Conservation (phyloP, 1,140 invertebrate genomes). For the Saxidomus purpurata region DNA sequence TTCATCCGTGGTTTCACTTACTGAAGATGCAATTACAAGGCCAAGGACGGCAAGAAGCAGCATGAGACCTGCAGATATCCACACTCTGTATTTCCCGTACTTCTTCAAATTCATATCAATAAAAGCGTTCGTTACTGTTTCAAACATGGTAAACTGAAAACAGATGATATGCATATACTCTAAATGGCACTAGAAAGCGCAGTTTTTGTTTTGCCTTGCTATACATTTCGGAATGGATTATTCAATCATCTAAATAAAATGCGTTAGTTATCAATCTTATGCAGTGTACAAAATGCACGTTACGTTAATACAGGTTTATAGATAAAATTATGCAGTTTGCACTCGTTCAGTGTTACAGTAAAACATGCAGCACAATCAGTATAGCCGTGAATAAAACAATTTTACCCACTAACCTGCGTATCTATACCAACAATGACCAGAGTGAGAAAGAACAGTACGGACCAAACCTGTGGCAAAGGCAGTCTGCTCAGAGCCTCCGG, state of each 20-base stretch:
- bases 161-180: too few relatives aligned
- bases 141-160: conserved; percentile 36
- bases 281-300: too few relatives aligned
- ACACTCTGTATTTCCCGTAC: conserved; percentile 18
- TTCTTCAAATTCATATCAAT: conserved; percentile 12
- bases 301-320: too few relatives aligned
- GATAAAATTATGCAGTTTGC: too few relatives aligned
- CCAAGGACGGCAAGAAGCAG: not conserved
- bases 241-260: too few relatives aligned
- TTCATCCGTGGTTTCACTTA: not conserved
- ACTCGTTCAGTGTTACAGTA: too few relatives aligned
- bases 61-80: not conserved
- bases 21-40: not conserved
- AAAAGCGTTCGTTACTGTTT: not conserved
- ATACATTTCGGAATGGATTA: too few relatives aligned
- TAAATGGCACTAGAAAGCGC: too few relatives aligned
- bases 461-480: conserved; percentile 94
- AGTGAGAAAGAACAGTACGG: conserved; percentile 96
- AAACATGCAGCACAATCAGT: too few relatives aligned
- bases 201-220: too few relatives aligned
- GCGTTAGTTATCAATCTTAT: too few relatives aligned
- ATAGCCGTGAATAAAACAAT: too few relatives aligned
- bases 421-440: conserved; percentile 90
- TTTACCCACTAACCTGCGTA: conserved; percentile 69
- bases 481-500: conserved; percentile 96